phyloP scores from a whole-genome alignment of 1,140 invertebrate species.

The Neodiprion virginianus region DNA sequence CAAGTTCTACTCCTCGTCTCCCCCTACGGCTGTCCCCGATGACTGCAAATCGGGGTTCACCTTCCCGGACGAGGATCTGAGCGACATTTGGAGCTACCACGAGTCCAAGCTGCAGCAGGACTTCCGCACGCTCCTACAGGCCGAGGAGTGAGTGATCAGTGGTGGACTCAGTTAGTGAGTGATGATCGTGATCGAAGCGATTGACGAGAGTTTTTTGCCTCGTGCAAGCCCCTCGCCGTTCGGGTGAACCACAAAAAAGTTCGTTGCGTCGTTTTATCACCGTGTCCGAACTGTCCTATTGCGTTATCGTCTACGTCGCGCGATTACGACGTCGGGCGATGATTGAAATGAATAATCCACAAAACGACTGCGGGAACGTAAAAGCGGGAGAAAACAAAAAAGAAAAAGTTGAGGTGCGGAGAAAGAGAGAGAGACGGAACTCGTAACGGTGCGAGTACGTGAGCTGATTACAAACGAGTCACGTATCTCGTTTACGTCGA shows the following conservation, averaged over 20 bases:
- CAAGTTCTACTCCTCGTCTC: conserved; percentile 73
- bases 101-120: conserved; percentile 57
- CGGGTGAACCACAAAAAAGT: no score
- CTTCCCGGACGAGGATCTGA: conserved; percentile 46
- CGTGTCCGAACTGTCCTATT: background rate
- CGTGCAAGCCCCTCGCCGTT: no score
- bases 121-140: conserved; percentile 55
- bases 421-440: conserved; percentile 14
- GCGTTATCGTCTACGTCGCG: background rate
- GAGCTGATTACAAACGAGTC: background rate
- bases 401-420: conserved; percentile 16
- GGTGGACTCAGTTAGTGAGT: background rate
- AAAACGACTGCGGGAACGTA: background rate
- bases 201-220: background rate
- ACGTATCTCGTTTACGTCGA: conserved; percentile 1
- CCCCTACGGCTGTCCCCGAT: conserved; percentile 40
- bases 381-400: conserved; percentile 23
- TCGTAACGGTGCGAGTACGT: conserved; percentile 21
- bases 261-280: no score
- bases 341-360: conserved; percentile 2
- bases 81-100: conserved; percentile 60
- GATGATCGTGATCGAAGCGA: background rate
- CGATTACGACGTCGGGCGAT: background rate
- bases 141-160: conserved; percentile 48
- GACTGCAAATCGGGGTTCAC: conserved; percentile 32